Evolutionary conservation across 2,113 vertebrate species (phyloP).

Genomic region (Octodon degus): DNA sequence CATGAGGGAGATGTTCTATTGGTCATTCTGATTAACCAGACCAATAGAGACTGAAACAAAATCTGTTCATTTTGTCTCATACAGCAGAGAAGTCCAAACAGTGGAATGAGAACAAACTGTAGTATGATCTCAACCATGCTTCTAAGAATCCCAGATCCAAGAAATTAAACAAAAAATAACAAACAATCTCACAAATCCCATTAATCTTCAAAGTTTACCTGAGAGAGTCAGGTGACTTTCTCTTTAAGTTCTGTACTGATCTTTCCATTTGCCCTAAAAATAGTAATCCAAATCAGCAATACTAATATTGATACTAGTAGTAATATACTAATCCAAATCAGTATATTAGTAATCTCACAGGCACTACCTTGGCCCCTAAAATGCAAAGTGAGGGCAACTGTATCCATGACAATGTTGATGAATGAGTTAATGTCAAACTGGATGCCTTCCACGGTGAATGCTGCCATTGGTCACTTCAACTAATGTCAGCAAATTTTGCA

Average conservation of each 20-base stretch:
- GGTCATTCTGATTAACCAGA: slow-evolving; percentile 8
- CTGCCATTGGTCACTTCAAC: not conserved
- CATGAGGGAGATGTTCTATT: not conserved
- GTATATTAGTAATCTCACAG: not conserved
- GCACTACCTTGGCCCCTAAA: not conserved
- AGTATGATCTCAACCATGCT: not conserved
- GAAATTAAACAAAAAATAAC: not conserved
- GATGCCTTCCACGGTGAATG: not conserved
- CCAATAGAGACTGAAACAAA: not conserved
- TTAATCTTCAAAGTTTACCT: not conserved
- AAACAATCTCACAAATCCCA: not conserved
- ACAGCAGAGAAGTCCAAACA: not conserved
- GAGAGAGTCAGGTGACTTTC: not conserved
- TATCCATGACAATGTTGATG: not conserved
- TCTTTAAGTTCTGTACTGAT: not conserved
- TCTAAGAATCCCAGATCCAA: not conserved
- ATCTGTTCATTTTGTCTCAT: not conserved
- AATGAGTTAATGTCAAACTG: not conserved
- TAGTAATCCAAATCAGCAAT: not conserved
- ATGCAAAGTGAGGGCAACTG: not conserved
- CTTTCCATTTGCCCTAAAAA: not conserved
- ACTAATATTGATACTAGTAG: no score
- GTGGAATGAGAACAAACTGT: not conserved
- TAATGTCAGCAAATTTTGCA: not conserved
- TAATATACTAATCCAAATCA: not conserved